Evolutionary conservation across 2,113 vertebrate species (phyloP).

Genomic region (Nibea coibor): DNA sequence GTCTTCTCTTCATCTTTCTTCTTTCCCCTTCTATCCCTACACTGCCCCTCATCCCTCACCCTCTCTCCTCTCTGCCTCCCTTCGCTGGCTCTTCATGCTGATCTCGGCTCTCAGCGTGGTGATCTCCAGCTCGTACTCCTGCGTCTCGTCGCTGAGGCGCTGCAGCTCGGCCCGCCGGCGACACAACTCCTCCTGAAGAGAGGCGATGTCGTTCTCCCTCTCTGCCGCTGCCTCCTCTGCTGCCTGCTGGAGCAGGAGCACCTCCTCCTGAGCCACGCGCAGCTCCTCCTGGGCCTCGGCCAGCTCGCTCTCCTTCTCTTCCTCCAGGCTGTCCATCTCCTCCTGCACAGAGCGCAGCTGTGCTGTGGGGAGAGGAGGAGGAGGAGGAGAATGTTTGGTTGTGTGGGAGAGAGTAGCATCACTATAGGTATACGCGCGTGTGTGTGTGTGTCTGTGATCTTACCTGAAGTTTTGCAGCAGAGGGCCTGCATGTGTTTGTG

Average conservation of each 20-base stretch:
- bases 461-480: conserved; percentile 41
- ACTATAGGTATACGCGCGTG: conserved; percentile 16
- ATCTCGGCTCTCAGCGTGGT: conserved; percentile 89
- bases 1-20: neutral
- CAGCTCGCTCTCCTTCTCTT: conserved; percentile 88
- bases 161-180: conserved; percentile 86
- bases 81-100: conserved; percentile 86
- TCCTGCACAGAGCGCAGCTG: conserved; percentile 88
- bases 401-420: conserved; percentile 38
- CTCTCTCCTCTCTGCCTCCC: conserved; percentile 81
- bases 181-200: conserved; percentile 89
- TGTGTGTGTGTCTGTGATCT: conserved; percentile 9
- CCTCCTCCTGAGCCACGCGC: conserved; percentile 85
- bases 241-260: conserved; percentile 84
- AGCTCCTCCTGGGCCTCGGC: conserved; percentile 86
- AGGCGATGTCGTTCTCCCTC: conserved; percentile 90
- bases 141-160: conserved; percentile 82
- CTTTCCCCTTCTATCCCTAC: neutral
- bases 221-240: conserved; percentile 87
- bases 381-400: neutral
- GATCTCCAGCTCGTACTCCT: conserved; percentile 90
- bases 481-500: conserved; percentile 42
- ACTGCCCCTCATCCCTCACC: conserved; percentile 63
- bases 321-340: conserved; percentile 89
- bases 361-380: conserved; percentile 73